Evolutionary conservation across 1,140 invertebrate genomes (phyloP).

Genomic region (Drosophila yakuba): DNA sequence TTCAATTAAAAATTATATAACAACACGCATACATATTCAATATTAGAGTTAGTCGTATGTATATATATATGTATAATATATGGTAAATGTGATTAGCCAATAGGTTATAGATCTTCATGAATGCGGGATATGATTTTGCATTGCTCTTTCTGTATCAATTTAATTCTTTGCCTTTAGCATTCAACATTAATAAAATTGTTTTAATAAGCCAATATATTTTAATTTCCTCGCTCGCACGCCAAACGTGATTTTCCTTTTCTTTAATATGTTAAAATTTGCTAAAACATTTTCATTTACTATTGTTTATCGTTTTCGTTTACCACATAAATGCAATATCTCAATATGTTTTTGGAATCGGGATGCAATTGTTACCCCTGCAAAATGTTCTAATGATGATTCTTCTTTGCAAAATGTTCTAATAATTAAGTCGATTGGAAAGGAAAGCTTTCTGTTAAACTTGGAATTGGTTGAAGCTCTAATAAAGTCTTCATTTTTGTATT

Average conservation of each 20-base stretch:
- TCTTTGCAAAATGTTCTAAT: slow-evolving; percentile 34
- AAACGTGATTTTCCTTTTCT: slow-evolving; percentile 33
- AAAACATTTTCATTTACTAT: slow-evolving; percentile 67
- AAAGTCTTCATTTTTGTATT: slow-evolving; percentile 38
- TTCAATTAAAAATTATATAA: slow-evolving; percentile 78
- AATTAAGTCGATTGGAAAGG: slow-evolving; percentile 34
- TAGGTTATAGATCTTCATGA: slow-evolving; percentile 55
- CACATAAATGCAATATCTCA: slow-evolving; percentile 60
- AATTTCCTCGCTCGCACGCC: slow-evolving; percentile 43
- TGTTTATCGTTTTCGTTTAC: slow-evolving; percentile 13
- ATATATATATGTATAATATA: slow-evolving; percentile 54
- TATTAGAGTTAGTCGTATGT: slow-evolving; percentile 55
- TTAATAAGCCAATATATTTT: slow-evolving; percentile 72
- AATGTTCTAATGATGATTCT: slow-evolving; percentile 20
- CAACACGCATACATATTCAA: slow-evolving; percentile 66
- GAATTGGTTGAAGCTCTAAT: slow-evolving; percentile 56
- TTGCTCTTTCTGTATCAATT: slow-evolving; percentile 49
- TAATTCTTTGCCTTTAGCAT: slow-evolving; percentile 34
- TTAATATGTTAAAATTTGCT: slow-evolving; percentile 72
- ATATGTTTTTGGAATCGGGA: slow-evolving; percentile 27
- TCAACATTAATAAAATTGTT: slow-evolving; percentile 80
- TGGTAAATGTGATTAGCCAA: slow-evolving; percentile 71
- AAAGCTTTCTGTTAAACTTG: slow-evolving; percentile 33
- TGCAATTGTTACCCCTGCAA: slow-evolving; percentile 12
- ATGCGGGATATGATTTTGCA: slow-evolving; percentile 72